Evolutionary conservation across 2,888 invertebrate species (phyloP).

Genomic region (Lymantria monacha): DNA sequence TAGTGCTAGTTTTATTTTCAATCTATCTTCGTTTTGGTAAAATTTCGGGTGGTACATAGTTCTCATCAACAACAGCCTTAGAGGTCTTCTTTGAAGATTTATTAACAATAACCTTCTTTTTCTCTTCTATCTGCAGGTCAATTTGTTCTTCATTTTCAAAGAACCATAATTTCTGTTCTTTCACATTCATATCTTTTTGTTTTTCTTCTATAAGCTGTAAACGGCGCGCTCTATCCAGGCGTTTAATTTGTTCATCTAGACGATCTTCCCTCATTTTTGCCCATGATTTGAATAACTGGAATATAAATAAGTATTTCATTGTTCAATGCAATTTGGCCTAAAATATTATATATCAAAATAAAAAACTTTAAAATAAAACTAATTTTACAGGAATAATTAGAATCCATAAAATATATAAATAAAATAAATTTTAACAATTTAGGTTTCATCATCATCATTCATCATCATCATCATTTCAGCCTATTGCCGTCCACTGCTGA

Average conservation of each 20-base stretch:
- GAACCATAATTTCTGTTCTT: constrained; percentile 88
- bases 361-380: too few relatives aligned
- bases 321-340: background rate
- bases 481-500: too few relatives aligned
- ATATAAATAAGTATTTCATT: constrained; percentile 4
- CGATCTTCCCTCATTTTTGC: constrained; percentile 77
- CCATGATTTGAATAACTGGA: constrained; percentile 83
- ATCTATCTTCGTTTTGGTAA: constrained; percentile 59
- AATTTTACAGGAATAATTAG: too few relatives aligned
- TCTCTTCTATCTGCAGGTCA: constrained; percentile 86
- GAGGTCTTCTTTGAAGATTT: constrained; percentile 59
- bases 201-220: constrained; percentile 69
- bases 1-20: background rate
- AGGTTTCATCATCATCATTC: too few relatives aligned
- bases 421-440: too few relatives aligned
- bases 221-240: constrained; percentile 81
- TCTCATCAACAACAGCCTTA: constrained; percentile 74
- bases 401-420: too few relatives aligned
- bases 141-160: constrained; percentile 91
- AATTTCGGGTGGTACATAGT: constrained; percentile 89
- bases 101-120: constrained; percentile 68
- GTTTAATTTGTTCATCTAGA: constrained; percentile 82
- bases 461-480: too few relatives aligned
- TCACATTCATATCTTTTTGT: constrained; percentile 78
- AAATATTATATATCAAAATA: too few relatives aligned